Base-by-base conservation (phyloP, 1,140 invertebrate species). In the Drosophila busckii region DNA sequence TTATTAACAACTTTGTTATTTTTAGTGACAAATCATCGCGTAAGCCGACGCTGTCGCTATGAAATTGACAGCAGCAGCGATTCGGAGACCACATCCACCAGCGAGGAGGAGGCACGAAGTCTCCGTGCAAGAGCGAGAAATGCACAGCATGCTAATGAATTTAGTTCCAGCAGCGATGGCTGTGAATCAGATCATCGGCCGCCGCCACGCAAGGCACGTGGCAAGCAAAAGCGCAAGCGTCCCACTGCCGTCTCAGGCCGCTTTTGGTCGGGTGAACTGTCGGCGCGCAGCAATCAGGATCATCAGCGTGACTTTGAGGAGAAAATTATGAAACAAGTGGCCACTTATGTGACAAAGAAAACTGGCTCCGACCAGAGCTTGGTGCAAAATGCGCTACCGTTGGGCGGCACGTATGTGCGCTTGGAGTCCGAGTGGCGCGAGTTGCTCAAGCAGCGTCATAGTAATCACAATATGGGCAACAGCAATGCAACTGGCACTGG, bases 241-340 rank as follows among this genome's bases (percentile, higher is more conserved):
- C 63, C 82, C 13, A 54, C 78, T 19, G 84, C 85, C 41, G 66
- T 69, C 3, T 70, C 76, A 15, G 89, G 88, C 13, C 89, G 92
- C 28, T 90, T 91, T 59, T 96, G 94, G 94, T 92, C 91, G 44
- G 76, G 90, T 4, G 92, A 93, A 53, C 88, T 93, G 29, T 93
- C 92, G 1, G 92, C 93, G 15, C 90, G 94, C 53, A 94, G 92
- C 69, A 96, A 96, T 88, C 94, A 96, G 85, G 94, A 96, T 82
- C 92, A 93, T 68, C 94, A 95, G 86, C 88, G 94, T 13, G 92
- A 94, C 34, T 93, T 92, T 70, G 94, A 96, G 87, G 94, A 96
- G 88, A 90, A 90, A 62, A 90, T 91, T 1, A 90, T 92, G 26
- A 88, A 90, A 28, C 91, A 94, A 84, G 93, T 95, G 89, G 88